These are phyloP conservation scores for Dallia pectoralis DNA, from an alignment of 2,797 vertebrate genomes.

Conservation along the genomic window DNA sequence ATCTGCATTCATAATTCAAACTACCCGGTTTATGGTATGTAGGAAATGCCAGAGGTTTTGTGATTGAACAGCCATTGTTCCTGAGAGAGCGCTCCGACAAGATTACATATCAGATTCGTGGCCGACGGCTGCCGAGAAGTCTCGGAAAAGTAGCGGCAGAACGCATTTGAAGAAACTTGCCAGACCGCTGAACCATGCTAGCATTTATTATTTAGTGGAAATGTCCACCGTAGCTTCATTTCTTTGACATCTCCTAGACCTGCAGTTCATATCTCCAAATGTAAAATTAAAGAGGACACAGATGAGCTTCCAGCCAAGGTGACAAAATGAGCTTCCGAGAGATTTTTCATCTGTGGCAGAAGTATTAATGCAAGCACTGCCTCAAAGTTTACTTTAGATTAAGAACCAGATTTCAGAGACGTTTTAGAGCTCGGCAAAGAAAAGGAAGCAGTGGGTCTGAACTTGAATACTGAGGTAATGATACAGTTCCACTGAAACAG, in stretches of 20 bases:
- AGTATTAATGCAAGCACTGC: slow-evolving; percentile 17
- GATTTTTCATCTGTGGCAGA: slow-evolving; percentile 25
- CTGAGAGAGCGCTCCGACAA: neutral
- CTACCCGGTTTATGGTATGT: neutral
- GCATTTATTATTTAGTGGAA: neutral
- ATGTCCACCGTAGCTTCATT: neutral
- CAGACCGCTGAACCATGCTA: neutral
- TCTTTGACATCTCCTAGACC: slow-evolving; percentile 19
- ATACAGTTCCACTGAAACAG: neutral
- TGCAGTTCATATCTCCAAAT: slow-evolving; percentile 6
- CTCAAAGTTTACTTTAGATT: slow-evolving; percentile 17
- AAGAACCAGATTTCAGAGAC: neutral
- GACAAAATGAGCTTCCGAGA: neutral
- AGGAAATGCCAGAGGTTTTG: neutral
- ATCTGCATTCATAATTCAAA: no score
- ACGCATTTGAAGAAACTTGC: neutral
- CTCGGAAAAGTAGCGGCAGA: neutral
- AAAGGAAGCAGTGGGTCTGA: neutral
- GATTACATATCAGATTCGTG: neutral
- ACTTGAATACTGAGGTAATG: neutral
- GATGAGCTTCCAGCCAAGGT: slow-evolving; percentile 8
- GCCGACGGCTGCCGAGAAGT: neutral
- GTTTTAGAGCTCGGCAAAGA: neutral
- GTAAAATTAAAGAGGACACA: slow-evolving; percentile 24
- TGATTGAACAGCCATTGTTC: neutral